These are phyloP conservation scores for Diarsia mendica DNA, from an alignment of 2,888 invertebrate species.

Conservation along the genomic window DNA sequence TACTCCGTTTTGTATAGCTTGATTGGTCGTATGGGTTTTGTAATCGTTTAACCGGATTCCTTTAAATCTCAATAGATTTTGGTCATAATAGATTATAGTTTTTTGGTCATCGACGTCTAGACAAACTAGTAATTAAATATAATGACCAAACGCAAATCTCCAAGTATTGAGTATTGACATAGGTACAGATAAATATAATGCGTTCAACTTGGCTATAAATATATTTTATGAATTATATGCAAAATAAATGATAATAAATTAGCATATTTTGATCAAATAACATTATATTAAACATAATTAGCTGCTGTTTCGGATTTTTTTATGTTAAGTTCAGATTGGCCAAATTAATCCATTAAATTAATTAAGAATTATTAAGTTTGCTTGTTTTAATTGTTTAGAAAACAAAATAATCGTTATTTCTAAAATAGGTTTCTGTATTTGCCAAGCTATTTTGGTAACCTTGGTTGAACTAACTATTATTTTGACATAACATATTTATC, in stretches of 20 bases:
- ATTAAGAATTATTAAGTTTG: constrained; percentile 34
- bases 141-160: constrained; percentile 3
- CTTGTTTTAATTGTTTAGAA: not conserved
- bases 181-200: constrained; percentile 1
- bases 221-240: constrained; percentile 14
- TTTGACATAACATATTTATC: too few relatives aligned
- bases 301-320: constrained; percentile 28
- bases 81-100: not conserved
- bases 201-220: constrained; percentile 12
- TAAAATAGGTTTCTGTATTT: not conserved
- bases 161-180: constrained; percentile 15
- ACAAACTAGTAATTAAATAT: constrained; percentile 31
- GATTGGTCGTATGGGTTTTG: too few relatives aligned
- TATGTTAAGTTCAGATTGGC: constrained; percentile 4
- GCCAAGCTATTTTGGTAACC: not conserved
- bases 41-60: not conserved
- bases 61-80: not conserved
- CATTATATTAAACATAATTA: constrained; percentile 41
- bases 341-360: constrained; percentile 22
- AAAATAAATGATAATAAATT: constrained; percentile 28
- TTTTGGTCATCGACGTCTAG: constrained; percentile 5
- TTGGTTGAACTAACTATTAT: too few relatives aligned
- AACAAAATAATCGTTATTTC: not conserved
- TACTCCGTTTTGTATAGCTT: too few relatives aligned
- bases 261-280: constrained; percentile 50